Percentiles rank a stretch among this genome's conserved stretches.
These are phyloP conservation scores for Amiota mariae DNA, from an alignment of 2,888 invertebrate genomes.

Conservation along the genomic window DNA sequence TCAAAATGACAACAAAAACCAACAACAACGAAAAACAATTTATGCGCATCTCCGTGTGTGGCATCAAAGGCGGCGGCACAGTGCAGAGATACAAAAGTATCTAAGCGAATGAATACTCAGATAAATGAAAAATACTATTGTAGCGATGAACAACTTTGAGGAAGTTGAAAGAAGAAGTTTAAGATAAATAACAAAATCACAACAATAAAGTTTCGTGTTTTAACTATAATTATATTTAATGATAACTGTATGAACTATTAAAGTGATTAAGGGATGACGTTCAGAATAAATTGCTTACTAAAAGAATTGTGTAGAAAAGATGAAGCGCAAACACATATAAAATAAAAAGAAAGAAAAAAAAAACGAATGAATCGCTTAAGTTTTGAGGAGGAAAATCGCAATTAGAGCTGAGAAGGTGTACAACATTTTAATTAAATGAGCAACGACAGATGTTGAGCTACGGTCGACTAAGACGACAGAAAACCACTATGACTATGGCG, in stretches of 20 bases:
- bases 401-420: slow-evolving; percentile 10
- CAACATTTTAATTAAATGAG: slow-evolving; percentile 4
- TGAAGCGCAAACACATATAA: no score
- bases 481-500: not conserved
- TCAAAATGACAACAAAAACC: not conserved
- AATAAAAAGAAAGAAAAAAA: not conserved
- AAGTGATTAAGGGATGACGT: not conserved
- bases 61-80: not conserved
- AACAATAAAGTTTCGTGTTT: no score
- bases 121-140: no score
- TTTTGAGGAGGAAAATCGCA: slow-evolving; percentile 2
- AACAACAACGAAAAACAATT: not conserved
- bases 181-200: not conserved
- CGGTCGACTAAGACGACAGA: no score
- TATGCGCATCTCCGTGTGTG: slow-evolving; percentile 3
- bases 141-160: not conserved
- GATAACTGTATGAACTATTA: slow-evolving; percentile 9
- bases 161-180: not conserved
- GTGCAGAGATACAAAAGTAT: not conserved
- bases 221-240: not conserved
- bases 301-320: no score
- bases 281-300: no score
- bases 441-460: not conserved
- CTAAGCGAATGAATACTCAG: no score
- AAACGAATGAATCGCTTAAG: not conserved